phyloP scores from a whole-genome alignment of 2,113 vertebrate genomes.

The Prunella himalayana region DNA sequence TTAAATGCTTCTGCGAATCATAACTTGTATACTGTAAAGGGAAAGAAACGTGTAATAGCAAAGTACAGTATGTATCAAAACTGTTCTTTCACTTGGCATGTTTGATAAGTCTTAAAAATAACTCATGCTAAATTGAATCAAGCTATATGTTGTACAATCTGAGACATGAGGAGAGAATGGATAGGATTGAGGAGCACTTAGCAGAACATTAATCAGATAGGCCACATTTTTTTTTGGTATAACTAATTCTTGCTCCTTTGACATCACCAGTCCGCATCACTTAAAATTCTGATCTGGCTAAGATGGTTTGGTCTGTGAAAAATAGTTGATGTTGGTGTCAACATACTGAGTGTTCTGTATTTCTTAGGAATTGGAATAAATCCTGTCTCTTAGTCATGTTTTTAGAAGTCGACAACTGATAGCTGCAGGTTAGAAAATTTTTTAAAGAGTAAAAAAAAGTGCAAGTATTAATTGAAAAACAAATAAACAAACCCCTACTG shows the following conservation, averaged over 20 bases:
- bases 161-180: not conserved
- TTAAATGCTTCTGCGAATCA: not conserved
- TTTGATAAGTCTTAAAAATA: constrained; percentile 6
- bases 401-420: not conserved
- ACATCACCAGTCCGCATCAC: not conserved
- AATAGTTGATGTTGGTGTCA: not conserved
- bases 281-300: not conserved
- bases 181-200: constrained; percentile 46
- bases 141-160: not conserved
- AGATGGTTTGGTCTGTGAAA: not conserved
- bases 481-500: not conserved
- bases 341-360: not conserved
- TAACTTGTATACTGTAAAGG: not conserved
- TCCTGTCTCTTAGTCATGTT: not conserved
- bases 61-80: not conserved
- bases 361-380: not conserved
- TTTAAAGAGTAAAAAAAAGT: not conserved
- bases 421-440: not conserved
- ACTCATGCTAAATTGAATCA: not conserved
- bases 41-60: not conserved
- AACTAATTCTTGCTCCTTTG: constrained; percentile 26
- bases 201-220: constrained; percentile 16
- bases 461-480: not conserved
- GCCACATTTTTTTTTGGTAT: not conserved
- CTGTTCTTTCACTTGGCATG: not conserved